These are phyloP conservation scores for Halcyon badia DNA, from an alignment of 2,797 vertebrate genomes.

Conservation along the genomic window DNA sequence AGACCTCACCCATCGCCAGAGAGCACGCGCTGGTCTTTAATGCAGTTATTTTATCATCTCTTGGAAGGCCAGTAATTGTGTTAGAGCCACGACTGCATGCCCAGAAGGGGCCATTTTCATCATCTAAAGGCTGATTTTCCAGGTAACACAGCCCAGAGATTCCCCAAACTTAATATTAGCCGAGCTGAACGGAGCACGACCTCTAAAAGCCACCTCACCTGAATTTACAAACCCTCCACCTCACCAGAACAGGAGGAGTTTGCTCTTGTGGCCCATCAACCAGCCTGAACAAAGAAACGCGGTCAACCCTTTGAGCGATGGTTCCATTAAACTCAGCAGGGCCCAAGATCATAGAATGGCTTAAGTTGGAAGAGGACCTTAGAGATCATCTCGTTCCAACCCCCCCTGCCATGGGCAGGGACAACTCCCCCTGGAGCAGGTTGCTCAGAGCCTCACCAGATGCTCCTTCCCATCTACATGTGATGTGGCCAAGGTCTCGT, in stretches of 20 bases:
- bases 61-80: slow-evolving; percentile 13
- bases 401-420: too few species aligned
- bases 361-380: too few species aligned
- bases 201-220: neutral
- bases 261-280: neutral
- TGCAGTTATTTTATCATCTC: slow-evolving; percentile 13
- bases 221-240: neutral
- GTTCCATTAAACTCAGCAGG: neutral
- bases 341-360: neutral
- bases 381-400: too few species aligned
- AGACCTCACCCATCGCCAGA: neutral
- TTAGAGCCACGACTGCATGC: slow-evolving; percentile 11
- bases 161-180: neutral
- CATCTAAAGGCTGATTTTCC: neutral
- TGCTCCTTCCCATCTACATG: neutral
- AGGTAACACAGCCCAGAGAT: slow-evolving; percentile 51
- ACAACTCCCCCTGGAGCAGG: too few species aligned
- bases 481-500: neutral
- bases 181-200: neutral
- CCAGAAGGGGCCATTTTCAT: slow-evolving; percentile 24
- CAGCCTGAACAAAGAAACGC: neutral
- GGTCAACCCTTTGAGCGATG: neutral
- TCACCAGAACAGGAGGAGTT: neutral
- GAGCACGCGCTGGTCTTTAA: neutral
- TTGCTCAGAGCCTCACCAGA: too few species aligned